Base-by-base conservation (phyloP, 2,113 vertebrate genomes). In the Thalassarche chlororhynchos region DNA sequence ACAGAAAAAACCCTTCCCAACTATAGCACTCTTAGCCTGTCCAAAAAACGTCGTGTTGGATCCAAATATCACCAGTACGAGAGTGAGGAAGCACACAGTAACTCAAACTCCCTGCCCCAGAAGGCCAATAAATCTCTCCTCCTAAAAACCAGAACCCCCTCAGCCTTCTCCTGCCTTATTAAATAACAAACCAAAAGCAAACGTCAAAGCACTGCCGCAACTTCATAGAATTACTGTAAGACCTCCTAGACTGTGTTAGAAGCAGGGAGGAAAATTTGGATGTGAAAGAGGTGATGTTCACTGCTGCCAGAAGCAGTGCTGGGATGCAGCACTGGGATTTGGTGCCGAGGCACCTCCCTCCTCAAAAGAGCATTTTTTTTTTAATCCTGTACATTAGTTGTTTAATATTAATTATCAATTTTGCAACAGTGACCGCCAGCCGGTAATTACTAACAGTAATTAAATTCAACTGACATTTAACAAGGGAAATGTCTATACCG, bases 101-200 rank as follows among this genome's bases (percentile, higher is more conserved):
- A 83, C 90, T 54, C 3, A 2, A 89, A 64, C 40, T 44, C 38
- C 51, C 46, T 84, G 62, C 16, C 70, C 32, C 60, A 95, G 25
- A 88, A 93, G 86, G 64, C 79, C 10, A 94, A 44, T 87, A 96
- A 92, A 96, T 49, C 42, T 94, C 66, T 91, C 52, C 64, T 90
- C 57, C 87, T 88, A 77, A 96, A 92, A 92, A 49, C 2, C 66
- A 91, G 87, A 94, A 32, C 28, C 38, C 4, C 1, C 36, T 94
- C 82, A 75, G 47, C 34, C 18, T 91, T 93, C 72, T 86, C 44
- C 58, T 66, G 40, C 40, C 24, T 95, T 84, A 89, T 70, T 96
- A 91, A 93, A 93, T 87, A 71, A 94, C 68, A 93, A 96, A 76
- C 38, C 16, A 84, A 71, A 64, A 77, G 29, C 78, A 89, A 90